Conservation (phyloP, 1,140 invertebrate genomes). For the Brachionus plicatilis region DNA sequence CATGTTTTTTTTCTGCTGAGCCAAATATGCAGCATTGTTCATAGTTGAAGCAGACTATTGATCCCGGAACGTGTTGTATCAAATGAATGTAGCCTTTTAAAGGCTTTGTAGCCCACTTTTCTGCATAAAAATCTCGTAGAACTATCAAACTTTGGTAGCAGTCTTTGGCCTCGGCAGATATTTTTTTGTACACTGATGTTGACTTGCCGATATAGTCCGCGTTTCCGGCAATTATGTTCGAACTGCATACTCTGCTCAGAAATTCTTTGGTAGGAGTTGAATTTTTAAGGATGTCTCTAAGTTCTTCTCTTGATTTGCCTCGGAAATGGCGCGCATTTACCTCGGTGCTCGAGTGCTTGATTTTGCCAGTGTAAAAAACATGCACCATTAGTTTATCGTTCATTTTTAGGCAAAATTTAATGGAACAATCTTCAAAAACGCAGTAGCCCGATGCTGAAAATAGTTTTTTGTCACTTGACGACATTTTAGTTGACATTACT, state of each 20-base stretch:
- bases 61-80: slow-evolving; percentile 13
- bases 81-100: slow-evolving; percentile 32
- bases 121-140: not conserved
- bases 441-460: slow-evolving; percentile 33
- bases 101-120: not conserved
- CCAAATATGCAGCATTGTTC: not conserved
- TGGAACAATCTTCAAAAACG: slow-evolving; percentile 22
- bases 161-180: slow-evolving; percentile 38
- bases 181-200: slow-evolving; percentile 6
- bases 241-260: not conserved
- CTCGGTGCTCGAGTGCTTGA: not conserved
- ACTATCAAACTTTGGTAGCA: slow-evolving; percentile 12
- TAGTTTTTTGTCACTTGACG: slow-evolving; percentile 1
- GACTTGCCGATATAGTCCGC: slow-evolving; percentile 10
- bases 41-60: slow-evolving; percentile 29
- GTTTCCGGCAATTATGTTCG: not conserved
- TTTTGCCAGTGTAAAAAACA: slow-evolving; percentile 15
- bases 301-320: slow-evolving; percentile 13
- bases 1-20: not conserved
- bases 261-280: slow-evolving; percentile 18
- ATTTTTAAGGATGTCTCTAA: slow-evolving; percentile 18
- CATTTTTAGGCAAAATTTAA: slow-evolving; percentile 37
- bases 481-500: not conserved
- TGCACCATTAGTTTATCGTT: slow-evolving; percentile 16
- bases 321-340: slow-evolving; percentile 12